Evolutionary conservation across 2,113 vertebrate genomes (phyloP).

Genomic region (Spea multiplicata): DNA sequence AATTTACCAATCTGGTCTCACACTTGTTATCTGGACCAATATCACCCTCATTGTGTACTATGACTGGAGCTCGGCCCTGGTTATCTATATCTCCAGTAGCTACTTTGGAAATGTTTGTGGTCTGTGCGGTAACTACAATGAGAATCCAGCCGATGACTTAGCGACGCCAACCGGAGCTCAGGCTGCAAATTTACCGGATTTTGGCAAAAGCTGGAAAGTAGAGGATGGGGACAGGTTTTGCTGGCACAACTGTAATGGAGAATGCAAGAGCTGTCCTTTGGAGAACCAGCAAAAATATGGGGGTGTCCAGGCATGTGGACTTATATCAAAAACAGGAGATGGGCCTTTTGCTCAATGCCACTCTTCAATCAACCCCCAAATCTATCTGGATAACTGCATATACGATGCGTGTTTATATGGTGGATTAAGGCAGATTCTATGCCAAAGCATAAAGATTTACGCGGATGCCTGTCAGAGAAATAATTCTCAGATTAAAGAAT

Average conservation of each 20-base stretch:
- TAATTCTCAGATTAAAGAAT: conserved; percentile 56
- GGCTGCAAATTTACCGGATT: conserved; percentile 25
- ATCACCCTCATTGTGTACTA: conserved; percentile 66
- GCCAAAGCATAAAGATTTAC: conserved; percentile 61
- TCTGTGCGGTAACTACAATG: conserved; percentile 51
- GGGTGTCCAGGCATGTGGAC: conserved; percentile 56
- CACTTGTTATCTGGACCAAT: conserved; percentile 50
- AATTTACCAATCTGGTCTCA: conserved; percentile 57
- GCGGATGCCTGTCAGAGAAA: conserved; percentile 59
- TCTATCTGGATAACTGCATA: conserved; percentile 55
- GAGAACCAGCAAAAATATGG: neutral
- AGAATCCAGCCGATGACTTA: conserved; percentile 50
- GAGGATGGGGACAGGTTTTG: conserved; percentile 43
- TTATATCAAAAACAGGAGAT: conserved; percentile 50
- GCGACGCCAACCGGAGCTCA: conserved; percentile 44
- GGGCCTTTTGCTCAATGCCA: conserved; percentile 52
- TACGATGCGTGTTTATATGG: conserved; percentile 56
- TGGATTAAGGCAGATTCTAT: conserved; percentile 57
- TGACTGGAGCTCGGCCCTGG: conserved; percentile 63
- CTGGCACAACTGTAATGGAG: conserved; percentile 58
- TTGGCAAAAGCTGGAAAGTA: conserved; percentile 58
- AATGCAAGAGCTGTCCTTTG: conserved; percentile 55
- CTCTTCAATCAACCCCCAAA: conserved; percentile 37
- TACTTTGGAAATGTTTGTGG: conserved; percentile 18
- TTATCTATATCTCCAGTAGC: conserved; percentile 53